phyloP scores from a whole-genome alignment of 2,888 invertebrate genomes.

The Leucoptera coffeella region DNA sequence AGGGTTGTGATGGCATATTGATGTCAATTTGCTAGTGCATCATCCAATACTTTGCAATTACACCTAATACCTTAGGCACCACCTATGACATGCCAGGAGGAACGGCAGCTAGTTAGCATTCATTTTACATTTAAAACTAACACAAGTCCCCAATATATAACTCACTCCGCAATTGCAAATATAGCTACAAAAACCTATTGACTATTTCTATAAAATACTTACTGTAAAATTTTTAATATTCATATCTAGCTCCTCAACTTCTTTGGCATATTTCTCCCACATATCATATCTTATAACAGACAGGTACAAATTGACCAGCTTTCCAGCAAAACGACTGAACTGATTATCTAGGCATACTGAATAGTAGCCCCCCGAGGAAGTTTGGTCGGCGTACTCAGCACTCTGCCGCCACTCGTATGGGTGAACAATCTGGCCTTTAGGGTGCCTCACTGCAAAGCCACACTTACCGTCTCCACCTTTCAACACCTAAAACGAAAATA shows the following conservation, averaged over 20 bases:
- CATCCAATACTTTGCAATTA: no score
- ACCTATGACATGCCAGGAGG: no score
- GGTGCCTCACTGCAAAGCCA: constrained; percentile 84
- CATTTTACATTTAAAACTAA: no score
- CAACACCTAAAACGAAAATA: constrained; percentile 59
- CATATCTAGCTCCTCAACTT: constrained; percentile 79
- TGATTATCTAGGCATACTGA: constrained; percentile 90
- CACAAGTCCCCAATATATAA: no score
- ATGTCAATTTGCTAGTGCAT: no score
- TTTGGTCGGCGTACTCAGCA: constrained; percentile 82
- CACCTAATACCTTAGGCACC: no score
- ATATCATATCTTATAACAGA: constrained; percentile 88
- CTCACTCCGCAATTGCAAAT: no score
- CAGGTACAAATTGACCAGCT: constrained; percentile 83
- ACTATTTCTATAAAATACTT: no score
- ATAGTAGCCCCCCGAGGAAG: constrained; percentile 78
- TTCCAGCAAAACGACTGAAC: constrained; percentile 84
- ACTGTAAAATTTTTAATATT: constrained; percentile 90
- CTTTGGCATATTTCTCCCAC: constrained; percentile 89
- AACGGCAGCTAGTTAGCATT: no score
- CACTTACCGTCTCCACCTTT: constrained; percentile 93
- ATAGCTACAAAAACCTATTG: no score
- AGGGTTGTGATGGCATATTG: no score
- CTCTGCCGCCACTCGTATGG: constrained; percentile 89
- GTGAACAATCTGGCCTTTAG: constrained; percentile 75